Percentiles rank a stretch among this genome's conserved stretches.
These are phyloP conservation scores for Origma solitaria DNA, from an alignment of 2,113 vertebrate genomes.

Conservation along the genomic window DNA sequence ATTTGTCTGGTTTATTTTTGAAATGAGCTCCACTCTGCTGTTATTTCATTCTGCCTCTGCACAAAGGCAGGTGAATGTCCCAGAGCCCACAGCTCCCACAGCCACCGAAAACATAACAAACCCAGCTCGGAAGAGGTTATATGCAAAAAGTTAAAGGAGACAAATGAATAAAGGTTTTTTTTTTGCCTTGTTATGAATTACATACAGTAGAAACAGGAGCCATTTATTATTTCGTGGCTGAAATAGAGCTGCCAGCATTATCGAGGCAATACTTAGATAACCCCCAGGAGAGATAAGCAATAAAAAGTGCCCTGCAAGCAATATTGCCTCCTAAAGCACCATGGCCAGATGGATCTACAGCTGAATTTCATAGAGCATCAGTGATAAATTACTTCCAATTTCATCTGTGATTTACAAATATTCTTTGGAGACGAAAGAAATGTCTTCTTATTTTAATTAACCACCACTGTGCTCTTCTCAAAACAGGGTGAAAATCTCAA, in stretches of 20 bases:
- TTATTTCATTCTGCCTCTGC: not conserved
- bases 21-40: not conserved
- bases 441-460: slow-evolving; percentile 60
- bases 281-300: slow-evolving; percentile 68
- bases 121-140: not conserved
- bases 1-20: not conserved
- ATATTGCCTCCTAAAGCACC: slow-evolving; percentile 69
- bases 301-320: slow-evolving; percentile 69
- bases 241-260: slow-evolving; percentile 36
- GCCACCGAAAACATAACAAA: not conserved
- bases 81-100: not conserved
- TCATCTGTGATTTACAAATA: slow-evolving; percentile 71
- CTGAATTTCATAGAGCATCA: slow-evolving; percentile 61
- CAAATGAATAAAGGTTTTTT: not conserved
- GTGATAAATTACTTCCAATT: slow-evolving; percentile 73
- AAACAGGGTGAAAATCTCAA: slow-evolving; percentile 36
- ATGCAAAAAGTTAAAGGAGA: slow-evolving; percentile 10
- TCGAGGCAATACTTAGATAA: slow-evolving; percentile 64
- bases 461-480: not conserved
- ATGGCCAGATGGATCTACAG: slow-evolving; percentile 69
- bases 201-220: not conserved
- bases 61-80: not conserved
- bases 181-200: not conserved
- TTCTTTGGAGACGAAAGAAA: slow-evolving; percentile 54
- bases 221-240: slow-evolving; percentile 49